phyloP scores from a whole-genome alignment of 2,888 invertebrate genomes.

The Cataglyphis albicans region DNA sequence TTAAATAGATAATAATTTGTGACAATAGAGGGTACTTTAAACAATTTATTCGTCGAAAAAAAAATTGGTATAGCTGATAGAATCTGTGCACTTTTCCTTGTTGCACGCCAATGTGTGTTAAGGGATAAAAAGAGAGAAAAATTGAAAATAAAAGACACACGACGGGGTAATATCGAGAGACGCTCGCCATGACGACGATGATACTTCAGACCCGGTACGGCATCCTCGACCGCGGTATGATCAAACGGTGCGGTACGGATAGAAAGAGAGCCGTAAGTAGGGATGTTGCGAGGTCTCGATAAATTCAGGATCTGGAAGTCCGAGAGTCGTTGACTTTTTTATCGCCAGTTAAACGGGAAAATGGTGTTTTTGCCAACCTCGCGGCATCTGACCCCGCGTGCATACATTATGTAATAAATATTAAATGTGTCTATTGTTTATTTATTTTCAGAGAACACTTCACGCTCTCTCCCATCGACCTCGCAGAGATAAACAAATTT shows the following conservation, averaged over 20 bases:
- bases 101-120: conserved; percentile 44
- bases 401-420: conserved; percentile 32
- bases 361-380: conserved; percentile 39
- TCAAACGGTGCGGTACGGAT: conserved; percentile 55
- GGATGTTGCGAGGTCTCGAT: conserved; percentile 50
- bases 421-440: conserved; percentile 10
- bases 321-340: conserved; percentile 50
- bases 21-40: not conserved
- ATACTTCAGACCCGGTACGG: conserved; percentile 55
- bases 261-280: conserved; percentile 46
- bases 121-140: conserved; percentile 35
- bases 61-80: not conserved
- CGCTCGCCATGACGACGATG: conserved; percentile 52
- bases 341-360: conserved; percentile 50
- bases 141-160: conserved; percentile 41
- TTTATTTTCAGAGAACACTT: conserved; percentile 5
- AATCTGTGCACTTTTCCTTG: conserved; percentile 21
- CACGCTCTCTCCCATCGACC: not conserved
- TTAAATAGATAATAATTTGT: not conserved
- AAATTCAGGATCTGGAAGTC: conserved; percentile 54
- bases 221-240: conserved; percentile 53
- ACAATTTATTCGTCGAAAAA: not conserved
- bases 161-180: conserved; percentile 50
- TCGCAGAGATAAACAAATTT: not conserved
- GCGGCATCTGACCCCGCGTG: not conserved